Evolutionary conservation across 2,888 invertebrate species (phyloP).

Genomic region (Diaprepes abbreviatus): DNA sequence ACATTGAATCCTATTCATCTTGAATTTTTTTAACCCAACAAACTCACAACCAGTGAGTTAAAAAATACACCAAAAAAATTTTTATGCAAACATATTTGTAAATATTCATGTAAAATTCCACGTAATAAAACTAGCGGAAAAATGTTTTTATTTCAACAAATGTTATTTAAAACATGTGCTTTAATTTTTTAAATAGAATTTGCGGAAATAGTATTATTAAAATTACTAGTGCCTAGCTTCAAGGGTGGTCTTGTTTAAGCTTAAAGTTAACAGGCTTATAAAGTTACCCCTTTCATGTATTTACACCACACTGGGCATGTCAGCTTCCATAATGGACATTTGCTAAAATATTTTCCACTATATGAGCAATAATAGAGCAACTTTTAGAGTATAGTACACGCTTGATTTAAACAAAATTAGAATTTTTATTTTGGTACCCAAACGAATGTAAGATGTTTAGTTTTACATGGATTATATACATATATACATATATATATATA

Average conservation of each 20-base stretch:
- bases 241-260: slow-evolving; percentile 43
- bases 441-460: too few species aligned
- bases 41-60: too few species aligned
- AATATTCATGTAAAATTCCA: too few species aligned
- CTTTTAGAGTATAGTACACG: slow-evolving; percentile 3
- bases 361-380: slow-evolving; percentile 35
- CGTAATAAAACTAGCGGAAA: too few species aligned
- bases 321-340: slow-evolving; percentile 43
- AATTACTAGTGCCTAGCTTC: slow-evolving; percentile 28
- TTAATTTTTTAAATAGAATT: slow-evolving; percentile 30
- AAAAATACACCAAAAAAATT: too few species aligned
- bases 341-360: slow-evolving; percentile 42
- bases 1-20: neutral
- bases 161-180: too few species aligned
- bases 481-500: too few species aligned
- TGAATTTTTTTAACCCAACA: too few species aligned
- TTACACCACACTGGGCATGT: slow-evolving; percentile 42
- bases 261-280: slow-evolving; percentile 45
- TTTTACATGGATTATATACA: too few species aligned
- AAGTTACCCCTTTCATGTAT: slow-evolving; percentile 48
- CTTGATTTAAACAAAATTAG: slow-evolving; percentile 10
- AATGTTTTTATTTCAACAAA: too few species aligned
- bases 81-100: too few species aligned
- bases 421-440: neutral
- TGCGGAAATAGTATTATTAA: slow-evolving; percentile 28